phyloP scores from a whole-genome alignment of 2,113 vertebrate species.

The Periophthalmus modestus region DNA sequence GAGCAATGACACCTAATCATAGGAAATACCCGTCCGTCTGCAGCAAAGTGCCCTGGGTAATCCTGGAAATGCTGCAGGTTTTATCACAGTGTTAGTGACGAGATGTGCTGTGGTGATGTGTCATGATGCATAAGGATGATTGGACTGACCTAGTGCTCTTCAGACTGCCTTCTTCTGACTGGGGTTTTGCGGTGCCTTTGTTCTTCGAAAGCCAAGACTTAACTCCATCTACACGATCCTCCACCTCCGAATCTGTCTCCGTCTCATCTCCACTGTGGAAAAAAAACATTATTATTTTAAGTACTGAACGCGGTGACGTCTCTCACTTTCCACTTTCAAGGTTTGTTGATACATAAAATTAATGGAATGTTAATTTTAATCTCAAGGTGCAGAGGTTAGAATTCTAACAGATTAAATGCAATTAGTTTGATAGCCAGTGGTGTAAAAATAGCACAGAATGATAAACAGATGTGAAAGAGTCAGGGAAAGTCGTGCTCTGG shows the following conservation, averaged over 20 bases:
- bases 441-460: constrained; percentile 20
- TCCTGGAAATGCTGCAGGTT: constrained; percentile 31
- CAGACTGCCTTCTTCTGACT: constrained; percentile 87
- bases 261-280: constrained; percentile 87
- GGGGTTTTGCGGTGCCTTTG: constrained; percentile 82
- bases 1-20: constrained; percentile 70
- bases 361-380: constrained; percentile 8
- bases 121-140: constrained; percentile 32
- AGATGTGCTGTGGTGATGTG: constrained; percentile 33
- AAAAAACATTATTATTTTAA: constrained; percentile 29
- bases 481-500: constrained; percentile 22
- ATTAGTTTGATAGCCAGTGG: constrained; percentile 11
- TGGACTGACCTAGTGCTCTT: constrained; percentile 89
- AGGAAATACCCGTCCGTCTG: constrained; percentile 64
- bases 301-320: neutral
- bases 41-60: constrained; percentile 56
- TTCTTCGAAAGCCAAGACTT: constrained; percentile 92
- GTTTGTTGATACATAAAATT: constrained; percentile 20
- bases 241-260: constrained; percentile 91
- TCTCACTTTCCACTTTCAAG: neutral
- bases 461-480: constrained; percentile 17
- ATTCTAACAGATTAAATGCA: constrained; percentile 23
- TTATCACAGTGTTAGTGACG: constrained; percentile 25
- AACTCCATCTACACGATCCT: constrained; percentile 94
- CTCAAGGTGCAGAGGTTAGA: constrained; percentile 31